Percentiles rank a stretch among this genome's conserved stretches.
These are phyloP conservation scores for Cardiocondyla obscurior DNA, from an alignment of 1,140 invertebrate genomes.

Conservation along the genomic window DNA sequence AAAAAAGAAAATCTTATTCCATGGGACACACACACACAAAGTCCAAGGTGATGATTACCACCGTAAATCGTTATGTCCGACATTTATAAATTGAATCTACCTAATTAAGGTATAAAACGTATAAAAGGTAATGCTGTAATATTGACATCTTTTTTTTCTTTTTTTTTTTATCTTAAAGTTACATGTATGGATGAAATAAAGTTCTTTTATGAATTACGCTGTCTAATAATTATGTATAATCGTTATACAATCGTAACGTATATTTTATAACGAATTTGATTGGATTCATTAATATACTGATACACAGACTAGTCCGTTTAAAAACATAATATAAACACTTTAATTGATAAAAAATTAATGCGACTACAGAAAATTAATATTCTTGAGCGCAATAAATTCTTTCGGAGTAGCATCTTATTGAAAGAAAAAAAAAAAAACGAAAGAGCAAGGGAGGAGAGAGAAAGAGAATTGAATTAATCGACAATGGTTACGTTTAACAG, in stretches of 20 bases:
- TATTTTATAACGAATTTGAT: slow-evolving; percentile 1
- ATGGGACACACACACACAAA: slow-evolving; percentile 68
- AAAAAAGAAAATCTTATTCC: slow-evolving; percentile 60
- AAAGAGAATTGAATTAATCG: too few relatives aligned
- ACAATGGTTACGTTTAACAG: too few relatives aligned
- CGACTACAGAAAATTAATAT: not conserved
- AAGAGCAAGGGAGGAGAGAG: too few relatives aligned
- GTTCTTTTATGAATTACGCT: slow-evolving; percentile 12
- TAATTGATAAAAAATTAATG: not conserved
- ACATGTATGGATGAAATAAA: not conserved
- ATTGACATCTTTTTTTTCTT: not conserved
- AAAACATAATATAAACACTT: not conserved
- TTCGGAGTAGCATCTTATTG: not conserved
- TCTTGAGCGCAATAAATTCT: not conserved
- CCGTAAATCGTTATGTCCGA: not conserved
- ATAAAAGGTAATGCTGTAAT: not conserved
- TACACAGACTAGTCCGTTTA: not conserved
- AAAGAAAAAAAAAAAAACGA: too few relatives aligned
- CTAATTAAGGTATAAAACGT: not conserved
- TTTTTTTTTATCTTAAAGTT: not conserved
- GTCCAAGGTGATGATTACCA: slow-evolving; percentile 57
- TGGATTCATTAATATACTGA: not conserved
- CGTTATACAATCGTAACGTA: not conserved
- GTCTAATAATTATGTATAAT: not conserved
- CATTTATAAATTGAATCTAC: slow-evolving; percentile 11